These are phyloP conservation scores for Cerastis leucographa DNA, from an alignment of 2,888 invertebrate species.

Conservation along the genomic window DNA sequence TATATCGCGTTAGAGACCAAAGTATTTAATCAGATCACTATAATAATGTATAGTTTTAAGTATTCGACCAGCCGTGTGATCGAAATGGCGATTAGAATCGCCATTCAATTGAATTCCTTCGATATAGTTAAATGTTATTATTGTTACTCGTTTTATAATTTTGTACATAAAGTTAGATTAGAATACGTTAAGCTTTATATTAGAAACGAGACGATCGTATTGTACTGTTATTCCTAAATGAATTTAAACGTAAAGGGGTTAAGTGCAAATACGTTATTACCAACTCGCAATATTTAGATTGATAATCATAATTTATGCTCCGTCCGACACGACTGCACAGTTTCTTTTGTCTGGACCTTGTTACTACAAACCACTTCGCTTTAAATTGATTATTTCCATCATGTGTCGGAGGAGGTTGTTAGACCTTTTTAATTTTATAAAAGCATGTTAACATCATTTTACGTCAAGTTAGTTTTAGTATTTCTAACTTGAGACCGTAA, in stretches of 20 bases:
- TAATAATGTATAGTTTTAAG: constrained; percentile 60
- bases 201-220: constrained; percentile 45
- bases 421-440: constrained; percentile 37
- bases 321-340: constrained; percentile 46
- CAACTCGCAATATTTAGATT: constrained; percentile 61
- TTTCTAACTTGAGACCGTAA: constrained; percentile 75
- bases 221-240: constrained; percentile 62
- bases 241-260: constrained; percentile 63
- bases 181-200: constrained; percentile 61
- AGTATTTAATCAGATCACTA: constrained; percentile 68
- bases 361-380: constrained; percentile 38
- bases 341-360: constrained; percentile 34
- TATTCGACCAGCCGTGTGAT: constrained; percentile 54
- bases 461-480: constrained; percentile 69
- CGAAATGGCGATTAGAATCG: constrained; percentile 51
- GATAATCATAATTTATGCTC: constrained; percentile 43
- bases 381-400: constrained; percentile 42
- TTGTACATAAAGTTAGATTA: constrained; percentile 76
- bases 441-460: constrained; percentile 52
- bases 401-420: constrained; percentile 43
- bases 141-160: constrained; percentile 78
- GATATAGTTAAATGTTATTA: constrained; percentile 64
- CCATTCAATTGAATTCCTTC: constrained; percentile 54
- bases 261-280: constrained; percentile 72
- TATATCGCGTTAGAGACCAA: constrained; percentile 67